Percentiles rank a stretch among this genome's conserved stretches.
These are phyloP conservation scores for Neodiprion pinetum DNA, from an alignment of 1,140 invertebrate species.

Conservation along the genomic window DNA sequence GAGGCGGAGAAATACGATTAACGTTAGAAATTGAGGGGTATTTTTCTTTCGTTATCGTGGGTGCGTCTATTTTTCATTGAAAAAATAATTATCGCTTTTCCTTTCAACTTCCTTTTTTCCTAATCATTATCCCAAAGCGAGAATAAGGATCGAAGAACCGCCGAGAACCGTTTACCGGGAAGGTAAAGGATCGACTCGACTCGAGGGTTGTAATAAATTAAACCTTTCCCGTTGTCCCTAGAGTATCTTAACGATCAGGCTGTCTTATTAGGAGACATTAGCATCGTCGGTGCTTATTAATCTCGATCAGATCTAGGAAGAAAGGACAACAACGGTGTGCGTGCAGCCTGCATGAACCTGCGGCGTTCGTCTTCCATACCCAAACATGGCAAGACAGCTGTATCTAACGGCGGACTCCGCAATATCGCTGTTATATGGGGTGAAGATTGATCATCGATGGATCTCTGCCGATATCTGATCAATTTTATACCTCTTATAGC, in stretches of 20 bases:
- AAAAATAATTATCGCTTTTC: too few species aligned
- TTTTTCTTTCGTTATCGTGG: too few species aligned
- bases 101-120: too few species aligned
- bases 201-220: not conserved
- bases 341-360: not conserved
- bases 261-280: slow-evolving; percentile 22
- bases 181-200: not conserved
- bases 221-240: not conserved
- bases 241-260: not conserved
- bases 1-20: too few species aligned
- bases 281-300: slow-evolving; percentile 20
- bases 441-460: not conserved
- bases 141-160: too few species aligned
- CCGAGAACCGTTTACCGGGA: too few species aligned
- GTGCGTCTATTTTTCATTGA: too few species aligned
- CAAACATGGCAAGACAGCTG: not conserved
- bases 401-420: not conserved
- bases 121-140: too few species aligned
- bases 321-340: not conserved
- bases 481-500: too few species aligned
- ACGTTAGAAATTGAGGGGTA: too few species aligned
- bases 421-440: not conserved
- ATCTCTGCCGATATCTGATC: not conserved
- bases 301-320: slow-evolving; percentile 4
- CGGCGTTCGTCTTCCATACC: not conserved